A percentile compares a stretch with the other conserved stretches of the same genome.
Evolutionary conservation across 2,113 vertebrate species (phyloP).

Genomic region (Pogonocichla stellata): DNA sequence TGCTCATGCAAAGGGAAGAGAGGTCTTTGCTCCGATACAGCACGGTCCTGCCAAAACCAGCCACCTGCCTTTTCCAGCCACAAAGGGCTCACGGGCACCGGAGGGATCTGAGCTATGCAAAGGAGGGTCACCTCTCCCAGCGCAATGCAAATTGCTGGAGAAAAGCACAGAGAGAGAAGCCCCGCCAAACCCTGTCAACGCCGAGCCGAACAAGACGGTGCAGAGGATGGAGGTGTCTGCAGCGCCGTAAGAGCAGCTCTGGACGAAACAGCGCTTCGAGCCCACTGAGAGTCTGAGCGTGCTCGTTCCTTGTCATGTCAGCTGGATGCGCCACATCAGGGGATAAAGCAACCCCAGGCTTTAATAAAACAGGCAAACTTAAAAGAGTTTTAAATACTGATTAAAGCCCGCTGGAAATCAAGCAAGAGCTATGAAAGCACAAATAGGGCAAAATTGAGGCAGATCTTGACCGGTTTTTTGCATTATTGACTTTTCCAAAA

Average conservation of each 20-base stretch:
- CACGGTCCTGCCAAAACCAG: neutral
- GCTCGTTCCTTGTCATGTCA: accelerated
- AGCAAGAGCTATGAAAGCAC: neutral
- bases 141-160: neutral
- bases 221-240: neutral
- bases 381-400: neutral
- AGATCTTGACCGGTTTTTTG: neutral
- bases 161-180: neutral
- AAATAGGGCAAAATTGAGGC: neutral
- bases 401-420: neutral
- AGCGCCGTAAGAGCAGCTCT: neutral
- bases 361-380: neutral
- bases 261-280: neutral
- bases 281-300: accelerated
- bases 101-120: neutral
- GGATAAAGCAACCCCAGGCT: neutral
- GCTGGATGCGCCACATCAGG: neutral
- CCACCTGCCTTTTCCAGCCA: neutral
- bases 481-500: neutral
- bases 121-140: neutral
- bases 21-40: accelerated
- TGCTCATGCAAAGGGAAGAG: neutral
- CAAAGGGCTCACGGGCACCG: accelerated
- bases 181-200: accelerated
- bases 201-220: neutral